phyloP scores from a whole-genome alignment of 2,797 vertebrate genomes.

The Gobio occitaniae region DNA sequence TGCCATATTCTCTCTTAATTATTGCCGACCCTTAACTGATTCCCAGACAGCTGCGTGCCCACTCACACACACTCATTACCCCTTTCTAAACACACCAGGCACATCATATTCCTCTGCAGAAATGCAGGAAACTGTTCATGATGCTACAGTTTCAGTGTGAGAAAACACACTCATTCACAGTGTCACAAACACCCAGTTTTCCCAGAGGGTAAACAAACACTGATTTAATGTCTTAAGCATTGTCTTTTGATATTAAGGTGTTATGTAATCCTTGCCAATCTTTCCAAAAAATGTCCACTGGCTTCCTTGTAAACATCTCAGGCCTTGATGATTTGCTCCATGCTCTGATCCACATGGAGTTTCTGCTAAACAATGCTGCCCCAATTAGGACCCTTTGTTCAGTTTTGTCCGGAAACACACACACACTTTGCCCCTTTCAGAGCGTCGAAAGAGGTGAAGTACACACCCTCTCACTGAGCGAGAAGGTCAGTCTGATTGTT shows the following conservation, averaged over 20 bases:
- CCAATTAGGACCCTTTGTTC: constrained; percentile 39
- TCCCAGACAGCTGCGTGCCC: constrained; percentile 56
- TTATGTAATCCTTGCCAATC: constrained; percentile 47
- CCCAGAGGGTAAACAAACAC: background rate
- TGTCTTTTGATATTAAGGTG: constrained; percentile 9
- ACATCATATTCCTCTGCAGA: constrained; percentile 20
- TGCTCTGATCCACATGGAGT: constrained; percentile 22
- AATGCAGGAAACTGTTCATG: constrained; percentile 25
- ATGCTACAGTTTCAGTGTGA: constrained; percentile 7
- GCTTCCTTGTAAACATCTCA: constrained; percentile 79
- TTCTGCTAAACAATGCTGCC: constrained; percentile 48
- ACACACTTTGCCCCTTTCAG: constrained; percentile 14
- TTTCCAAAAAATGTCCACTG: constrained; percentile 73
- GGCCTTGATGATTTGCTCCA: constrained; percentile 23
- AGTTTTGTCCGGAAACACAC: constrained; percentile 36
- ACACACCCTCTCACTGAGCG: constrained; percentile 16
- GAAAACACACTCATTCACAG: background rate
- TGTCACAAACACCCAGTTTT: background rate
- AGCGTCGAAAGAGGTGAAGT: background rate
- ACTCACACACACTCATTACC: constrained; percentile 29
- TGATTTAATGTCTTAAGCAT: background rate
- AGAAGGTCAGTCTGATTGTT: constrained; percentile 57
- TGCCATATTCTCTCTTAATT: constrained; percentile 14
- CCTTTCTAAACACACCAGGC: constrained; percentile 18
- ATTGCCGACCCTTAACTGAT: constrained; percentile 39